Evolutionary conservation across 2,888 invertebrate genomes (phyloP).

Genomic region (Andrena trimmerana): DNA sequence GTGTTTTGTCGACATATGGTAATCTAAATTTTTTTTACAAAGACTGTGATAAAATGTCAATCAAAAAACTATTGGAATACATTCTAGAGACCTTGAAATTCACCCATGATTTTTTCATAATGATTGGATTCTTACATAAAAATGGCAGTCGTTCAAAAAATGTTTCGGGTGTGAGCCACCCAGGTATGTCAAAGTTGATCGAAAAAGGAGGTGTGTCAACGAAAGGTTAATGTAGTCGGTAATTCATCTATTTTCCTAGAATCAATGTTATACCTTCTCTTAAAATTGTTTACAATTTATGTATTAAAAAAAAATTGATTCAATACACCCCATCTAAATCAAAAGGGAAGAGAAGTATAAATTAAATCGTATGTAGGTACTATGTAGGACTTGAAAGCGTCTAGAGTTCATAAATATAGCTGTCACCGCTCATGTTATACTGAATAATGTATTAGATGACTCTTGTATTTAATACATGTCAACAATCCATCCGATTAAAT

Average conservation of each 20-base stretch:
- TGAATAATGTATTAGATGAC: constrained; percentile 4
- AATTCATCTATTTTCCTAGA: not conserved
- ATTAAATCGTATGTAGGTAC: not conserved
- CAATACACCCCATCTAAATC: not conserved
- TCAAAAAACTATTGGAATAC: too few species aligned
- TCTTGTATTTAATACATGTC: constrained; percentile 3
- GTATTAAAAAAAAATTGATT: not conserved
- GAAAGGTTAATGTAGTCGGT: too few species aligned
- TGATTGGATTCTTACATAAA: too few species aligned
- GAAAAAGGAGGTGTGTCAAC: too few species aligned
- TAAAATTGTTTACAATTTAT: not conserved
- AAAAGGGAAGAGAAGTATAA: not conserved
- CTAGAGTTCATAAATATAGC: not conserved
- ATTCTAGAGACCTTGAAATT: too few species aligned
- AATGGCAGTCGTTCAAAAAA: too few species aligned
- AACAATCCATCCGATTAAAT: not conserved
- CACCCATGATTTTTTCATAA: too few species aligned
- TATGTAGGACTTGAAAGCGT: not conserved
- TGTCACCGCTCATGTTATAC: not conserved
- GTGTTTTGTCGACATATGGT: too few species aligned
- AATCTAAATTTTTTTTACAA: too few species aligned
- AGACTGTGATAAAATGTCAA: too few species aligned
- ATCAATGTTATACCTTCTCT: not conserved
- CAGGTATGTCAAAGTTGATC: too few species aligned
- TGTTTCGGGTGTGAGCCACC: too few species aligned